Evolutionary conservation across 2,888 invertebrate species (phyloP).

Genomic region (Zhuqinia jingwanae): DNA sequence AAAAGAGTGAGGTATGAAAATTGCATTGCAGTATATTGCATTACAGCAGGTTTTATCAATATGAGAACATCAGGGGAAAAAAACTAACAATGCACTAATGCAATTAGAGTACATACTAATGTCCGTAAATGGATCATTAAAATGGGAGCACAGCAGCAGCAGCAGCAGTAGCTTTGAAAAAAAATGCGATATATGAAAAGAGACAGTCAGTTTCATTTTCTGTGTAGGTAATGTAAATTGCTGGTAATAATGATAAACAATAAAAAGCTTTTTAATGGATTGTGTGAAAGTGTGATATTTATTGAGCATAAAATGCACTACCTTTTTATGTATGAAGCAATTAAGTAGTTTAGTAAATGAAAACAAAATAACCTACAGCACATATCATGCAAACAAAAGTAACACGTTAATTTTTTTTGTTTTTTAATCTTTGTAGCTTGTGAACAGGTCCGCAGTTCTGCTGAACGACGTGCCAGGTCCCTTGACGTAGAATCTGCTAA

Average conservation of each 20-base stretch:
- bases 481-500: slow-evolving; percentile 82
- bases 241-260: slow-evolving; percentile 27
- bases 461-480: slow-evolving; percentile 84
- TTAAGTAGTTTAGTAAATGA: not conserved
- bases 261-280: slow-evolving; percentile 21
- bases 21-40: too few relatives aligned
- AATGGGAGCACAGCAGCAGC: slow-evolving; percentile 42
- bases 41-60: slow-evolving; percentile 12
- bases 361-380: too few relatives aligned
- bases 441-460: slow-evolving; percentile 85
- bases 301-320: not conserved
- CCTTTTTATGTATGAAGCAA: not conserved
- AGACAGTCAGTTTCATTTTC: not conserved
- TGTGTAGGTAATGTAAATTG: not conserved
- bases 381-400: not conserved
- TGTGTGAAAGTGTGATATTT: slow-evolving; percentile 50
- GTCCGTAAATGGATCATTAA: slow-evolving; percentile 58
- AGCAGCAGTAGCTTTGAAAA: not conserved
- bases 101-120: slow-evolving; percentile 47
- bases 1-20: not conserved
- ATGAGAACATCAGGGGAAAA: slow-evolving; percentile 23
- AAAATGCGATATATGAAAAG: not conserved
- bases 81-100: not conserved
- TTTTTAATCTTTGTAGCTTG: slow-evolving; percentile 83
- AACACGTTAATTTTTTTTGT: not conserved